Evolutionary conservation across 2,797 vertebrate species (phyloP).

Genomic region (Echeneis naucrates): DNA sequence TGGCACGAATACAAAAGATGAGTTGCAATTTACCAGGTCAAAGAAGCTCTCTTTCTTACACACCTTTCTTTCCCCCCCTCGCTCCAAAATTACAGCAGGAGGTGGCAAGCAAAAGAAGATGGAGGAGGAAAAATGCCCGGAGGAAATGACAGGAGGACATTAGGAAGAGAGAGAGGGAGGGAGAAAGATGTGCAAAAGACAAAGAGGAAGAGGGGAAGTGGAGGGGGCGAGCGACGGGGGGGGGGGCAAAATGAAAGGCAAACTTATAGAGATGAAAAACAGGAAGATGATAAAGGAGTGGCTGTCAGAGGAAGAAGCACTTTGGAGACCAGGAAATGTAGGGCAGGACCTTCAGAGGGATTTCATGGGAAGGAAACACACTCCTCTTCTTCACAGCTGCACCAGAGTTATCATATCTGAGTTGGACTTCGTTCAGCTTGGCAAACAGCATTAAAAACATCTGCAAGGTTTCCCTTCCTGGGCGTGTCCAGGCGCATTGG

Average conservation of each 20-base stretch:
- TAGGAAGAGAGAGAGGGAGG: constrained; percentile 44
- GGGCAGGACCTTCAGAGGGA: constrained; percentile 61
- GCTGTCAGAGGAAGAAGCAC: constrained; percentile 82
- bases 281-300: constrained; percentile 75
- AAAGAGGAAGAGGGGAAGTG: neutral
- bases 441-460: constrained; percentile 45
- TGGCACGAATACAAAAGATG: constrained; percentile 73
- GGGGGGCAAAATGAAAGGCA: constrained; percentile 66
- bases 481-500: constrained; percentile 6
- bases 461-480: constrained; percentile 16
- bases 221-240: constrained; percentile 41
- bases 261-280: constrained; percentile 72
- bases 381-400: constrained; percentile 22
- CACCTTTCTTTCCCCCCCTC: constrained; percentile 33
- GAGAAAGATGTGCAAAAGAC: constrained; percentile 15
- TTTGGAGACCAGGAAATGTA: constrained; percentile 70
- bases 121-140: constrained; percentile 40
- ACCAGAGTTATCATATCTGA: constrained; percentile 21
- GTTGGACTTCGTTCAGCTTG: constrained; percentile 35
- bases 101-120: constrained; percentile 46
- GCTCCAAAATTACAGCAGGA: constrained; percentile 57
- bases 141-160: constrained; percentile 62
- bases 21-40: constrained; percentile 71
- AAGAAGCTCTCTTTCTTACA: constrained; percentile 38
- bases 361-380: constrained; percentile 57